Evolutionary conservation across 2,888 invertebrate genomes (phyloP).

Genomic region (Leptinotarsa rubiginosa): DNA sequence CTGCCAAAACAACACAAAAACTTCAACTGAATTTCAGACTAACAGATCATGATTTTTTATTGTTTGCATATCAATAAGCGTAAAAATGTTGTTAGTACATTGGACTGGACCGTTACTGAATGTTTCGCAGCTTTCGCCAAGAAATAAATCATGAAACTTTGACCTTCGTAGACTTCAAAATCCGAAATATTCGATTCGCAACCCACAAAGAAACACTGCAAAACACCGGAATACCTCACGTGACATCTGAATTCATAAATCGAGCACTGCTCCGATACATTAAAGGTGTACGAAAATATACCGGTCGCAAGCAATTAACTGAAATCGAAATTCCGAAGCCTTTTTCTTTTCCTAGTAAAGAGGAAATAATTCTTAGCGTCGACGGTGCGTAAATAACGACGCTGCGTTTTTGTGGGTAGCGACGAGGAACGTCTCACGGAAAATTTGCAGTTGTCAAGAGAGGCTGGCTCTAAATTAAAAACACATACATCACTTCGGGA

Average conservation of each 20-base stretch:
- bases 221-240: not conserved
- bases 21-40: too few relatives aligned
- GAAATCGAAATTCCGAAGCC: conserved; percentile 39
- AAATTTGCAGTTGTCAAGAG: conserved; percentile 64
- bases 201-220: not conserved
- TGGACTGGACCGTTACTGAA: too few relatives aligned
- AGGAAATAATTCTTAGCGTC: conserved; percentile 60
- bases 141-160: too few relatives aligned
- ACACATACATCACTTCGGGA: conserved; percentile 52
- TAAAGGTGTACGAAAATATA: conserved; percentile 51
- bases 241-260: conserved; percentile 9
- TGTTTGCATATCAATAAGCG: too few relatives aligned
- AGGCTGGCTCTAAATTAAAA: conserved; percentile 58
- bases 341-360: conserved; percentile 57
- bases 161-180: too few relatives aligned
- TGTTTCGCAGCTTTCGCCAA: too few relatives aligned
- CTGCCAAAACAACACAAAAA: too few relatives aligned
- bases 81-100: too few relatives aligned
- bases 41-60: too few relatives aligned
- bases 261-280: conserved; percentile 23
- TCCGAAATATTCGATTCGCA: not conserved
- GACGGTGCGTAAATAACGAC: conserved; percentile 57
- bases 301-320: conserved; percentile 57
- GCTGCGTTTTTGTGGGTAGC: conserved; percentile 16
- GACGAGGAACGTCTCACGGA: conserved; percentile 54